Percentiles rank a stretch among this genome's conserved stretches.
These are phyloP conservation scores for Drosophila watanabei DNA, from an alignment of 1,140 invertebrate genomes.

Conservation along the genomic window DNA sequence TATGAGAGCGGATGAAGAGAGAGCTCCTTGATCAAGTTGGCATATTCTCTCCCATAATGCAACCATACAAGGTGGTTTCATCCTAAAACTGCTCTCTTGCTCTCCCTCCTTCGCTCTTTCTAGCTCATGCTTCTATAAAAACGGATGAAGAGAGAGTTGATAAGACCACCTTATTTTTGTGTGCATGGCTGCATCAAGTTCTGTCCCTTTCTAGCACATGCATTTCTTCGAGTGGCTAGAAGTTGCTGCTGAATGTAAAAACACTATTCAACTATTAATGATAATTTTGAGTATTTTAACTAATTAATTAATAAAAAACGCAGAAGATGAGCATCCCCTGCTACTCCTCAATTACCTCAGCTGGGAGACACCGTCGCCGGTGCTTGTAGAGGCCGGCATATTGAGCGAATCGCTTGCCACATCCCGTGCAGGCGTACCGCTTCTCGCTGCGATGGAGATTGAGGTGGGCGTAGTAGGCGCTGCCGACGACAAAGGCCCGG, in stretches of 20 bases:
- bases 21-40: too few relatives aligned
- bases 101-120: constrained; percentile 5
- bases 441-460: constrained; percentile 88
- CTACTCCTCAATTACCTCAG: constrained; percentile 33
- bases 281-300: background rate
- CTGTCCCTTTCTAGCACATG: background rate
- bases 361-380: constrained; percentile 67
- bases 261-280: background rate
- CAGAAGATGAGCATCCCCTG: too few relatives aligned
- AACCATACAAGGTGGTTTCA: too few relatives aligned
- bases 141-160: background rate
- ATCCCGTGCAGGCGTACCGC: constrained; percentile 86
- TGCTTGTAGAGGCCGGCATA: constrained; percentile 87
- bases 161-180: background rate
- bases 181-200: background rate
- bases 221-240: background rate
- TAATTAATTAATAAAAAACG: background rate
- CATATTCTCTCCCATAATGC: too few relatives aligned
- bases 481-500: constrained; percentile 87
- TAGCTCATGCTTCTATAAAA: background rate
- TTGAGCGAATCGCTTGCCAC: constrained; percentile 87
- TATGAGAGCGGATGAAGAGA: background rate
- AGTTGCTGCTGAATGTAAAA: background rate
- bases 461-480: constrained; percentile 87
- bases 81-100: too few relatives aligned